phyloP scores from a whole-genome alignment of 2,113 vertebrate species.

The Phylloscopus whistleri region DNA sequence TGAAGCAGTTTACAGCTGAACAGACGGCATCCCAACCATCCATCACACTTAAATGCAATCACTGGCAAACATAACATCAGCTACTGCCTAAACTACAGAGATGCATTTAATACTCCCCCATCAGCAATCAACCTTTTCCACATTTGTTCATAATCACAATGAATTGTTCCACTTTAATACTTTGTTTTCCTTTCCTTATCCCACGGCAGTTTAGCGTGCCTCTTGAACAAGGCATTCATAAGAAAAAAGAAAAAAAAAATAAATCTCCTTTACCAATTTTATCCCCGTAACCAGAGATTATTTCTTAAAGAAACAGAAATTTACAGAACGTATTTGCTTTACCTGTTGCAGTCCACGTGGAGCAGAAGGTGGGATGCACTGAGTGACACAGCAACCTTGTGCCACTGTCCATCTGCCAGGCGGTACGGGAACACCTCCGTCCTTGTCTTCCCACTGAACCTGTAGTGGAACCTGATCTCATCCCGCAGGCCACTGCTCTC shows the following conservation, averaged over 20 bases:
- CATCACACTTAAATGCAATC: conserved; percentile 63
- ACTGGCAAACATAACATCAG: conserved; percentile 47
- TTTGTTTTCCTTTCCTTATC: conserved; percentile 61
- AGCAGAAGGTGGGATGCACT: conserved; percentile 89
- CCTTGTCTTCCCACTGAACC: conserved; percentile 82
- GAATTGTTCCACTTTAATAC: conserved; percentile 53
- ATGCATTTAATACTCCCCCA: conserved; percentile 63
- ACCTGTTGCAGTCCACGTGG: conserved; percentile 94
- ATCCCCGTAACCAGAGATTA: not conserved
- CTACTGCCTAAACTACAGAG: not conserved
- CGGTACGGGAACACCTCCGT: conserved; percentile 91
- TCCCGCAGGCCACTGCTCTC: conserved; percentile 92
- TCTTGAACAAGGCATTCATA: not conserved
- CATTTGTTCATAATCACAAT: conserved; percentile 62
- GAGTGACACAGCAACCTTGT: conserved; percentile 85
- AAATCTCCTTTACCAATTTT: not conserved
- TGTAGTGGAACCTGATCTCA: conserved; percentile 91
- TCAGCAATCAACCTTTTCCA: conserved; percentile 70
- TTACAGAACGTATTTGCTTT: not conserved
- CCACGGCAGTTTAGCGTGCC: not conserved
- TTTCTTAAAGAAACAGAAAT: not conserved
- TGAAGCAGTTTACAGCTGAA: conserved; percentile 19
- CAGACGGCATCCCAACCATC: conserved; percentile 19
- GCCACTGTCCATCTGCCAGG: conserved; percentile 92
- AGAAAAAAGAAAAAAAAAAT: not conserved